These are phyloP conservation scores for Drosophila nr. perissopoda DNA, from an alignment of 2,888 invertebrate genomes.

Conservation along the genomic window DNA sequence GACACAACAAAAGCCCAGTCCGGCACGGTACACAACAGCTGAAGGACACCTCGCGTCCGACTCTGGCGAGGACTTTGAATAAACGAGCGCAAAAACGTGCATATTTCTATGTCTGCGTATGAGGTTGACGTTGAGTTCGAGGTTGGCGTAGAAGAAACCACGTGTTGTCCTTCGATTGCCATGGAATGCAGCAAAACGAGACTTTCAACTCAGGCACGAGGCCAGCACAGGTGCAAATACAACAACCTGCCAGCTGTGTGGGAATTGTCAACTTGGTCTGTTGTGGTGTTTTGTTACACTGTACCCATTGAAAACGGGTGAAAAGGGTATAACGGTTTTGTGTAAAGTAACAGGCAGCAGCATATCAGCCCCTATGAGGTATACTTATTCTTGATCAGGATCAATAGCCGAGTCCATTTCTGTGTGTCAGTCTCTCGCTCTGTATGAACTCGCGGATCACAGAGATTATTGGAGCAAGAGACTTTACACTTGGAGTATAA, in stretches of 20 bases:
- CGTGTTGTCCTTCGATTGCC: slow-evolving; percentile 64
- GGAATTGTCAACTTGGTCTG: slow-evolving; percentile 47
- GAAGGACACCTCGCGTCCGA: slow-evolving; percentile 39
- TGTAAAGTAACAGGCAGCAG: background rate
- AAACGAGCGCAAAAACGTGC: slow-evolving; percentile 34
- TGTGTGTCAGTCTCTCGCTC: background rate
- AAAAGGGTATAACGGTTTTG: background rate
- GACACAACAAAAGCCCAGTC: slow-evolving; percentile 28
- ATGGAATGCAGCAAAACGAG: slow-evolving; percentile 67
- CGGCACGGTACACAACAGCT: slow-evolving; percentile 17
- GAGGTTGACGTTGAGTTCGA: background rate
- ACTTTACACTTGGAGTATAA: background rate
- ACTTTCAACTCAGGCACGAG: slow-evolving; percentile 15
- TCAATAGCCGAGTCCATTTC: background rate
- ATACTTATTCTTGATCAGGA: no score
- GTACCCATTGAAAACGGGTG: background rate
- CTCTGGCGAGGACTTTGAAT: slow-evolving; percentile 10
- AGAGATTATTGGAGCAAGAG: background rate
- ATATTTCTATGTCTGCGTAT: slow-evolving; percentile 6
- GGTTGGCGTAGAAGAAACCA: slow-evolving; percentile 32
- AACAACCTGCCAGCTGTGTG: slow-evolving; percentile 32
- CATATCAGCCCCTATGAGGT: background rate
- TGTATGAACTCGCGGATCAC: background rate
- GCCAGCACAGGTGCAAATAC: slow-evolving; percentile 25
- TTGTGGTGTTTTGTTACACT: slow-evolving; percentile 24